Base-by-base conservation (phyloP, 2,888 invertebrate genomes). In the Caenorhabditis angaria region DNA sequence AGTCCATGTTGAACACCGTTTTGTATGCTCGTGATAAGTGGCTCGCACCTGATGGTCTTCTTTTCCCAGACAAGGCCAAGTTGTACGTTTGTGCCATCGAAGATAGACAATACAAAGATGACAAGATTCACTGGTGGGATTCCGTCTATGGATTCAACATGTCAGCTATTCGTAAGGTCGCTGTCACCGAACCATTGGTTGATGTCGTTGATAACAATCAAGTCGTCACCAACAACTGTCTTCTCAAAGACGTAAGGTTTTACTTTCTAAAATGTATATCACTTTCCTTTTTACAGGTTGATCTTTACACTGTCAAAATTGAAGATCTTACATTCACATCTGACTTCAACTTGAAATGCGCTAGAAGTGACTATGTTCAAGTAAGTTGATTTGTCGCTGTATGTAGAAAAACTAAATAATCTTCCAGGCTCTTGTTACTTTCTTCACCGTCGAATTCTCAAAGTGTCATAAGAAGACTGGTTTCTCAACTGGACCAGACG, bases 71-170 rank as follows among this genome's bases (percentile, higher is more conserved):
- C 88, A 88, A 94, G 87, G 97, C 97, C 77, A 95, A 95, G 1
- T 90, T 99, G 51, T 97, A 94, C 89, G 92, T 99, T 64, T 94
- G 94, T 75, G 91, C 90, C 55, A 91, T 91, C 77, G 91, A 91
- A 89, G 99, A 99, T 89, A 91, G 97, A 24, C 97, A 99, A 90
- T 99, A 99, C 90, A 99, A 99, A 89, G 97, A 99, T 88, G 97
- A 99, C 89, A 99, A 99, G 90, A 99, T 99, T 83, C 97, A 99
- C 90, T 99, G 97, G 97, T 99, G 99, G 99, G 96, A 97, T 87
- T 95, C 95, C 89, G 99, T 99, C 1, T 99, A 99, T 87, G 99
- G 99, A 59, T 99, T 99, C 88, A 94, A 99, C 89, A 99, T 99
- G 99, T 95, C 94, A 83, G 94, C 94, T 83, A 97, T 99, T 88